These are phyloP conservation scores for Noctua fimbriata DNA, from an alignment of 2,888 invertebrate species.

Conservation along the genomic window DNA sequence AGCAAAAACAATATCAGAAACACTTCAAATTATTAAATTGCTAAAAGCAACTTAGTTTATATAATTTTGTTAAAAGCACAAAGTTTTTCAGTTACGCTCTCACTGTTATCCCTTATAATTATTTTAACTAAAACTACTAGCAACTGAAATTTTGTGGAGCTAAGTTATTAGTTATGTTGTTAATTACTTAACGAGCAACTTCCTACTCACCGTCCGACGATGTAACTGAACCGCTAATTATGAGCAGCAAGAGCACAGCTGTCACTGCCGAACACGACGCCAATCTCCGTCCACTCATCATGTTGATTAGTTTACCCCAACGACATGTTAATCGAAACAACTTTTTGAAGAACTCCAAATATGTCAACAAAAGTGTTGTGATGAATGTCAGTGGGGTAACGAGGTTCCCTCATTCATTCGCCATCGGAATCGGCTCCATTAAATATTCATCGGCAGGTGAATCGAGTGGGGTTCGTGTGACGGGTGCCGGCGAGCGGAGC, in stretches of 20 bases:
- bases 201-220: conserved; percentile 85
- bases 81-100: conserved; percentile 51
- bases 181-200: conserved; percentile 63
- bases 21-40: conserved; percentile 32
- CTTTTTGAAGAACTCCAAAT: conserved; percentile 80
- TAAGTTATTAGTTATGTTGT: conserved; percentile 60
- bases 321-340: conserved; percentile 81
- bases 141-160: conserved; percentile 48
- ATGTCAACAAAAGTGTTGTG: conserved; percentile 80
- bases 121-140: conserved; percentile 45
- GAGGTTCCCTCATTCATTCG: conserved; percentile 84
- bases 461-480: conserved; percentile 77
- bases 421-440: conserved; percentile 82
- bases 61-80: conserved; percentile 35
- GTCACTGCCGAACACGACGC: conserved; percentile 75
- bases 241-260: conserved; percentile 78
- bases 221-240: conserved; percentile 78
- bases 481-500: conserved; percentile 69
- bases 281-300: conserved; percentile 82
- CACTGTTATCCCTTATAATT: conserved; percentile 49
- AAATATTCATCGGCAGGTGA: conserved; percentile 86
- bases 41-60: conserved; percentile 26
- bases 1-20: conserved; percentile 8
- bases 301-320: conserved; percentile 82
- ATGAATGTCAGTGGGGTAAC: conserved; percentile 79